Evolutionary conservation across 2,113 vertebrate species (phyloP).

Genomic region (Pteronura brasiliensis): DNA sequence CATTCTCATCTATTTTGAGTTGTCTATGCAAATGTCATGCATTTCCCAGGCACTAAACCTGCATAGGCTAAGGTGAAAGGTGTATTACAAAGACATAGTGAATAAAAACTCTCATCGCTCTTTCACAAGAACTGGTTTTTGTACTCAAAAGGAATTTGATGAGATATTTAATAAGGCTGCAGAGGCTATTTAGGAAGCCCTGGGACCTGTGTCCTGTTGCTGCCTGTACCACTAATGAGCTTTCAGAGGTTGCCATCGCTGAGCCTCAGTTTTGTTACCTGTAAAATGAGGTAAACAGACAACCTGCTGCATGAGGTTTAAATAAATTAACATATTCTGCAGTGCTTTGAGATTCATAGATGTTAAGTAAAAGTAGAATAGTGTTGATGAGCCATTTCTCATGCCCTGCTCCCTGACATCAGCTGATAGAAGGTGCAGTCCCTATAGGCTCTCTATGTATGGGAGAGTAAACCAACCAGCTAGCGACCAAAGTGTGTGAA

Average conservation of each 20-base stretch:
- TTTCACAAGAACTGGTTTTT: not conserved
- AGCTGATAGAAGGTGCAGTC: not conserved
- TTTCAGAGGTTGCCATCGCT: not conserved
- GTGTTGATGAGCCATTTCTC: not conserved
- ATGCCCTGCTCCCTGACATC: not conserved
- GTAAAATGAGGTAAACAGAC: not conserved
- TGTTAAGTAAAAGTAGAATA: not conserved
- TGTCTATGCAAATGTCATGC: not conserved
- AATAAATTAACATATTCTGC: not conserved
- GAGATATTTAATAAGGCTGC: not conserved
- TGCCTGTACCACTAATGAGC: not conserved
- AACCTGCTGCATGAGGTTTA: not conserved
- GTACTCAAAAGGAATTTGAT: not conserved
- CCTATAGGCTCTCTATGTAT: not conserved
- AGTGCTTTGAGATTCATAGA: not conserved
- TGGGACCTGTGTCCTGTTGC: not conserved
- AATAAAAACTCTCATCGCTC: not conserved
- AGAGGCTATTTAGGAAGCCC: not conserved
- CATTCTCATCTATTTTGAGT: not conserved
- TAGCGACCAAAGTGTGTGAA: not conserved
- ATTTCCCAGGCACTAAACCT: not conserved
- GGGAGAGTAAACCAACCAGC: not conserved
- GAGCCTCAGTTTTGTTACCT: not conserved
- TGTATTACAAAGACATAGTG: not conserved
- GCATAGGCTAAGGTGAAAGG: not conserved